Evolutionary conservation across 1,140 invertebrate species (phyloP).

Genomic region (Trichonephila inaurata): DNA sequence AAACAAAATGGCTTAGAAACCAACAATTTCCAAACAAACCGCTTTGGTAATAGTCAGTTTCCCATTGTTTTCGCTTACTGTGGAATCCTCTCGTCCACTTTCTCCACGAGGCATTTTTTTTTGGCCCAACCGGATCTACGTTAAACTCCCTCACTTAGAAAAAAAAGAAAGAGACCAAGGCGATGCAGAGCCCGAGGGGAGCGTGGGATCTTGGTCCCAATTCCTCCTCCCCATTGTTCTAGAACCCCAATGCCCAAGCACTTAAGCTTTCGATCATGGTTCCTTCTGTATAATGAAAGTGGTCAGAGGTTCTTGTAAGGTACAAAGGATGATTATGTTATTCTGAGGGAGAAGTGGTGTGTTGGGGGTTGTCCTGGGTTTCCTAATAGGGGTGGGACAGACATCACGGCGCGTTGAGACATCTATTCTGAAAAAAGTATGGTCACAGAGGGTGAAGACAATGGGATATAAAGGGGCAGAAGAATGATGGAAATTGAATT

Average conservation of each 20-base stretch:
- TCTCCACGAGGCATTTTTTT: neutral
- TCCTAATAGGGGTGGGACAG: neutral
- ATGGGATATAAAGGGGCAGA: neutral
- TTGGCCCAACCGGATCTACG: neutral
- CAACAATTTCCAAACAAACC: constrained; percentile 10
- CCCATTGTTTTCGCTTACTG: neutral
- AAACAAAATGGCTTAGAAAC: neutral
- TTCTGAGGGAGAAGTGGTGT: neutral
- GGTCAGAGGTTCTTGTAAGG: constrained; percentile 1
- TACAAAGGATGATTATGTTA: constrained; percentile 46
- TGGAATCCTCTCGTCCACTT: neutral
- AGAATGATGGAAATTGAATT: neutral
- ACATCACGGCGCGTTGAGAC: neutral
- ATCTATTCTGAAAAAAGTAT: neutral
- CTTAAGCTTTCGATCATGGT: constrained; percentile 2
- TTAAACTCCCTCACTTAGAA: too few species aligned
- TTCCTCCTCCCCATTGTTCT: constrained; percentile 16
- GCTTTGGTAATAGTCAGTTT: constrained; percentile 3
- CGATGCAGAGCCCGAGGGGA: neutral
- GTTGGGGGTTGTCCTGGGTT: neutral
- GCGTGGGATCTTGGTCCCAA: neutral
- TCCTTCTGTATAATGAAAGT: constrained; percentile 14
- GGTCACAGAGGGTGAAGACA: neutral
- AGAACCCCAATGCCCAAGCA: neutral
- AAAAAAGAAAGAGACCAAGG: neutral